phyloP scores from a whole-genome alignment of 2,888 invertebrate genomes.

The Girardia tigrina region DNA sequence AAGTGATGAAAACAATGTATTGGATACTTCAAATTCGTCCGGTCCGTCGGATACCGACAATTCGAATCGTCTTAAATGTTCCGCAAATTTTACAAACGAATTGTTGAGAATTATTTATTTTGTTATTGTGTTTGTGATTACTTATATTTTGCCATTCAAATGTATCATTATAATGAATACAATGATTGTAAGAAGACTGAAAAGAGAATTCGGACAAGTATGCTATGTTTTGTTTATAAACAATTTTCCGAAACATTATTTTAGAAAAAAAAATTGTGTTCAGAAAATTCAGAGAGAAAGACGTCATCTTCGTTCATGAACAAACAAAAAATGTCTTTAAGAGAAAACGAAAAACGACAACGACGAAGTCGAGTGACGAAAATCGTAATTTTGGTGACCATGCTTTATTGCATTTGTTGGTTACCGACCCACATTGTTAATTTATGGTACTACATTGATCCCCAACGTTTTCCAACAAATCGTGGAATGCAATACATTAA shows the following conservation, averaged over 20 bases:
- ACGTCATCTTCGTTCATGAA: neutral
- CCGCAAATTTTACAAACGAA: neutral
- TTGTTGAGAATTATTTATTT: constrained; percentile 24
- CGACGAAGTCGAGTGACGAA: constrained; percentile 34
- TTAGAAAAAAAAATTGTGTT: neutral
- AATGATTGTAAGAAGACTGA: constrained; percentile 28
- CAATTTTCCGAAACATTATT: neutral
- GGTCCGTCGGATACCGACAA: neutral
- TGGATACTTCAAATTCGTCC: neutral
- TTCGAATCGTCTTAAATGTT: neutral
- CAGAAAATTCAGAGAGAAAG: neutral
- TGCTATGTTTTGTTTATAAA: too few relatives aligned
- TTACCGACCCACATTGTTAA: constrained; percentile 34
- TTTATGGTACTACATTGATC: constrained; percentile 31
- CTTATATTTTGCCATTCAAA: constrained; percentile 31
- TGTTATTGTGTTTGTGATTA: constrained; percentile 11
- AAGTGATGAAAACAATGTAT: neutral
- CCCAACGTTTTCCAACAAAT: constrained; percentile 31
- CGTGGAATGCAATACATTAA: constrained; percentile 33
- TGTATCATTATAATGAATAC: constrained; percentile 32
- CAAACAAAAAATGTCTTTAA: neutral
- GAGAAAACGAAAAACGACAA: constrained; percentile 25
- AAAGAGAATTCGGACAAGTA: constrained; percentile 26
- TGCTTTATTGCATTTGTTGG: constrained; percentile 34
- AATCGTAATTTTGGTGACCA: constrained; percentile 33